Evolutionary conservation across 1,140 invertebrate species (phyloP), one percentile per base, ranked within the genome.

Genomic region (Trachymyrmex cornetzi): DNA sequence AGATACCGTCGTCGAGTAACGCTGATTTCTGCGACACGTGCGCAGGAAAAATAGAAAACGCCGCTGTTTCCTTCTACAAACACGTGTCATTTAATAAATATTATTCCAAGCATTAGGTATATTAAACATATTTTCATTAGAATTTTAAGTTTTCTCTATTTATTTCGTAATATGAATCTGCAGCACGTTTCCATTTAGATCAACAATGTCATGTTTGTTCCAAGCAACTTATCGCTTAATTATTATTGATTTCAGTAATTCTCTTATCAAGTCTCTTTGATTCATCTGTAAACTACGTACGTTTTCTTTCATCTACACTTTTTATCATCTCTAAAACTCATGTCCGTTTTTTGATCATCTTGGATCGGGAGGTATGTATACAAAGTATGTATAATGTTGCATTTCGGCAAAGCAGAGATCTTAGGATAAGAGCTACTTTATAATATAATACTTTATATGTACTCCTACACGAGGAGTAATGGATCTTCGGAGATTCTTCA

Each of bases 401-500:
- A 64, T 71, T 66, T 84, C 9, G 7, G 6, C 44, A 53, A 16
- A 84, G 71, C n/a, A 30, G 34, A 84, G 74, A 81, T 89, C 27
- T 38, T 34, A 57, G 71, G 63, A 38, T 53, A 77, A 71, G 69
- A 34, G 71, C 75, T 44, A 11, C 38, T 44, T 44, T 44, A 44
- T 44, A 44, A 7, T 7, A 7, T 38, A 38, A 44, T 44, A 44
- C 38, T 89, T 89, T 81, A 48, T 24, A 30, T 81, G 82, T 90
- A 88, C 91, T 92, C 88, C 85, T 90, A 79, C 19, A 22, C n/a
- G 72, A 86, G 53, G 55, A 87, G 84, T 90, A 86, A 92, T 86
- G 89, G 66, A 93, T 91, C 85, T 88, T 88, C 87, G 82, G 72
- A 91, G 91, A 91, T 93, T 88, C 92, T 93, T 92, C 88, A 92